These are phyloP conservation scores for Globia sparganii DNA, from an alignment of 2,888 invertebrate genomes.

Conservation along the genomic window DNA sequence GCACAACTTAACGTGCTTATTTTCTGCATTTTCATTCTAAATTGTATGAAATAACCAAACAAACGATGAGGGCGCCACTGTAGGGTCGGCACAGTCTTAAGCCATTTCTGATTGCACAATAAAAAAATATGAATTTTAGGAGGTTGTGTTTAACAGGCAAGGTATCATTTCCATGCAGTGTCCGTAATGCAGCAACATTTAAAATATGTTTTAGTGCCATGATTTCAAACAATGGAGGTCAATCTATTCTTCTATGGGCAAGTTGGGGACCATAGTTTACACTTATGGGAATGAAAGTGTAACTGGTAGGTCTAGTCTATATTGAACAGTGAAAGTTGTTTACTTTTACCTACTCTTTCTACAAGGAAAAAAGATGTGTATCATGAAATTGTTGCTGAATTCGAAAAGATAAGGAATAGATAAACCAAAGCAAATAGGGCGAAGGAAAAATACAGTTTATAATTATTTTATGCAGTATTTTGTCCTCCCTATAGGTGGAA, in stretches of 20 bases:
- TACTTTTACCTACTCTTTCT: slow-evolving; percentile 9
- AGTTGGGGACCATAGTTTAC: slow-evolving; percentile 2
- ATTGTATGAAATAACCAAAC: too few relatives aligned
- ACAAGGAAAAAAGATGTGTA: background rate
- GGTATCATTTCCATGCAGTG: background rate
- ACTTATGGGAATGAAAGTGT: slow-evolving; percentile 48
- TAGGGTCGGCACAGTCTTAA: too few relatives aligned
- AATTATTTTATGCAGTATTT: background rate
- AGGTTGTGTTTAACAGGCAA: background rate
- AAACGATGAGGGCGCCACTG: too few relatives aligned
- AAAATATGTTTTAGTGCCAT: background rate
- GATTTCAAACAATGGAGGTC: background rate
- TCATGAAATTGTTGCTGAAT: background rate
- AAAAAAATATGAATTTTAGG: background rate
- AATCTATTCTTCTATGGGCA: background rate
- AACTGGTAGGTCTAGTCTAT: slow-evolving; percentile 23
- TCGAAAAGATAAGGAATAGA: slow-evolving; percentile 2
- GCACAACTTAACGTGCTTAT: too few relatives aligned
- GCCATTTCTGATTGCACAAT: background rate
- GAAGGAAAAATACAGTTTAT: background rate
- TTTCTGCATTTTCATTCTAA: too few relatives aligned
- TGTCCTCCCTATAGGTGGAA: background rate
- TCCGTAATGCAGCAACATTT: background rate
- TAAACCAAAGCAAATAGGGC: background rate
- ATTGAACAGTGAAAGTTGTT: slow-evolving; percentile 48